Conservation (phyloP, 1,140 invertebrate species). For the Leptinotarsa lineolata region DNA sequence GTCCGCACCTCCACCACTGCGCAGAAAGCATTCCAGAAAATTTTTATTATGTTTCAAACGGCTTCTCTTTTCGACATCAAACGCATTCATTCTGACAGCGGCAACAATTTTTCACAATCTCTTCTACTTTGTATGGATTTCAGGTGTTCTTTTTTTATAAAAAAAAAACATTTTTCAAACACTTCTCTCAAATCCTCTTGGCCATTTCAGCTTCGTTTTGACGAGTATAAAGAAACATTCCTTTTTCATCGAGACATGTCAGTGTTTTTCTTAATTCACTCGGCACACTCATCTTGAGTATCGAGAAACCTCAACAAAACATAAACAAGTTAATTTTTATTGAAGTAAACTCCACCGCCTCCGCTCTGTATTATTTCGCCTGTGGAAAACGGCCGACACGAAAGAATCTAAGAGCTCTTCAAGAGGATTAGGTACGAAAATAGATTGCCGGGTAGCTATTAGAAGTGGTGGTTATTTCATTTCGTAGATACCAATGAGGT, state of each 20-base stretch:
- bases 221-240: background rate
- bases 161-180: too few relatives aligned
- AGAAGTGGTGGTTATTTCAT: slow-evolving; percentile 2
- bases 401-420: slow-evolving; percentile 10
- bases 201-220: background rate
- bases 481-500: background rate
- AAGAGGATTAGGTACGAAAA: slow-evolving; percentile 14
- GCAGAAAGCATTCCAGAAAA: too few relatives aligned
- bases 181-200: too few relatives aligned
- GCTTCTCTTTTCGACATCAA: too few relatives aligned
- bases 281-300: background rate
- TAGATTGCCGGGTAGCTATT: background rate
- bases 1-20: too few relatives aligned
- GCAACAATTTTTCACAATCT: too few relatives aligned
- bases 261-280: background rate
- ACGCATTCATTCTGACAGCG: too few relatives aligned
- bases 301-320: slow-evolving; percentile 13
- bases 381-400: slow-evolving; percentile 14
- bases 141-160: too few relatives aligned
- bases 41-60: too few relatives aligned
- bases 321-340: slow-evolving; percentile 21
- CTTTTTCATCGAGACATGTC: background rate
- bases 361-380: background rate
- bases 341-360: background rate
- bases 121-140: too few relatives aligned